phyloP scores from a whole-genome alignment of 2,888 invertebrate genomes.

The Eumerus sabulonum region DNA sequence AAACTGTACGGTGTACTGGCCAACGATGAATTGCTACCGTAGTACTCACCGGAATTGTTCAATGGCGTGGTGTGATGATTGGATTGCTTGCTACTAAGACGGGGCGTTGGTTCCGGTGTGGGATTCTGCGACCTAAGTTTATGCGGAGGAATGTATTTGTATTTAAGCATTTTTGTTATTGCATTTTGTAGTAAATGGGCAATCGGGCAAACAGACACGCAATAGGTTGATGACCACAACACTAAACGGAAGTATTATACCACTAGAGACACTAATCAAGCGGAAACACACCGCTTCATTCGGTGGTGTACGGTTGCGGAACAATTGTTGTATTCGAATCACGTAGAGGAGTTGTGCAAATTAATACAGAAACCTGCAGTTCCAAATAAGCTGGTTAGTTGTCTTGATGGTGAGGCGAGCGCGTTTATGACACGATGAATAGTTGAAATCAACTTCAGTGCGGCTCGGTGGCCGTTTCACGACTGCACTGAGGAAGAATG shows the following conservation, averaged over 20 bases:
- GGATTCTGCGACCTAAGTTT: slow-evolving; percentile 74
- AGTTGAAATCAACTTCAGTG: slow-evolving; percentile 47
- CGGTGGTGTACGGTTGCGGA: not conserved
- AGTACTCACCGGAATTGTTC: slow-evolving; percentile 72
- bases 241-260: slow-evolving; percentile 37
- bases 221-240: slow-evolving; percentile 50
- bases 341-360: slow-evolving; percentile 36
- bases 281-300: slow-evolving; percentile 54
- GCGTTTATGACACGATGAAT: slow-evolving; percentile 57
- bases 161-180: slow-evolving; percentile 74
- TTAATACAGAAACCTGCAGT: slow-evolving; percentile 39
- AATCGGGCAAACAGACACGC: slow-evolving; percentile 25
- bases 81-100: slow-evolving; percentile 71
- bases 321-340: slow-evolving; percentile 53
- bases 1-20: slow-evolving; percentile 69
- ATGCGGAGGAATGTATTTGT: slow-evolving; percentile 75
- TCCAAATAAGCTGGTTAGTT: slow-evolving; percentile 43
- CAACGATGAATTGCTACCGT: slow-evolving; percentile 74
- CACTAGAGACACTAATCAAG: slow-evolving; percentile 42
- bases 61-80: slow-evolving; percentile 67
- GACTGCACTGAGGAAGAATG: slow-evolving; percentile 59
- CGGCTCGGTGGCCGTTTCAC: slow-evolving; percentile 56
- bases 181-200: no score
- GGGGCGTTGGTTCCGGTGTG: slow-evolving; percentile 74
- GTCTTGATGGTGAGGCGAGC: slow-evolving; percentile 19